A percentile compares a stretch with the other conserved stretches of the same genome.
phyloP scores from a whole-genome alignment of 1,140 invertebrate species.

The Drosophila kurseongensis region DNA sequence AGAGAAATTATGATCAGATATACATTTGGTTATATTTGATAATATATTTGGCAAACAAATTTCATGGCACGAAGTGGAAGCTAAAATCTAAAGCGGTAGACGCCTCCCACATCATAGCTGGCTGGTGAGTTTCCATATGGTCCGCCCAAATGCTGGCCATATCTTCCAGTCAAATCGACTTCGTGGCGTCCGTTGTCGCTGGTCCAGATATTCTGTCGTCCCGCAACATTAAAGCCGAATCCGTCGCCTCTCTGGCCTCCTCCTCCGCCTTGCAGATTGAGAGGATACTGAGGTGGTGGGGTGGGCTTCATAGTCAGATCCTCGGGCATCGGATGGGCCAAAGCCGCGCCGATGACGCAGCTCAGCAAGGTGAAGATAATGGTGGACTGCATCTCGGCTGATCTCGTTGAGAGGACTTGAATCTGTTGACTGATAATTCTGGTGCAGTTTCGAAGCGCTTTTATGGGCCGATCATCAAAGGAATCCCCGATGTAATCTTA shows the following conservation, averaged over 20 bases:
- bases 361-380: neutral
- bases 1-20: neutral
- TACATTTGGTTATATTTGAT: neutral
- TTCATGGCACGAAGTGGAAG: too few relatives aligned
- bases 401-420: neutral
- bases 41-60: neutral
- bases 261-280: conserved; percentile 56
- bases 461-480: conserved; percentile 15
- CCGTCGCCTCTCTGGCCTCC: conserved; percentile 49
- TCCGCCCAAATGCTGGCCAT: conserved; percentile 63
- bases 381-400: conserved; percentile 14
- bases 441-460: neutral
- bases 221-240: conserved; percentile 34
- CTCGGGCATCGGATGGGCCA: conserved; percentile 15
- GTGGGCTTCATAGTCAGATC: conserved; percentile 17
- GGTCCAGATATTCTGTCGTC: conserved; percentile 50
- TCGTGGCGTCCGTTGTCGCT: conserved; percentile 66
- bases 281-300: conserved; percentile 14
- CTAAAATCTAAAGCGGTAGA: conserved; percentile 16
- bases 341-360: conserved; percentile 12
- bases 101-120: conserved; percentile 21
- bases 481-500: conserved; percentile 21
- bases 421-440: conserved; percentile 12
- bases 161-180: conserved; percentile 46
- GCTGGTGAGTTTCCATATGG: conserved; percentile 57